Evolutionary conservation across 2,888 invertebrate species (phyloP).

Genomic region (Rhaphigaster nebulosa): DNA sequence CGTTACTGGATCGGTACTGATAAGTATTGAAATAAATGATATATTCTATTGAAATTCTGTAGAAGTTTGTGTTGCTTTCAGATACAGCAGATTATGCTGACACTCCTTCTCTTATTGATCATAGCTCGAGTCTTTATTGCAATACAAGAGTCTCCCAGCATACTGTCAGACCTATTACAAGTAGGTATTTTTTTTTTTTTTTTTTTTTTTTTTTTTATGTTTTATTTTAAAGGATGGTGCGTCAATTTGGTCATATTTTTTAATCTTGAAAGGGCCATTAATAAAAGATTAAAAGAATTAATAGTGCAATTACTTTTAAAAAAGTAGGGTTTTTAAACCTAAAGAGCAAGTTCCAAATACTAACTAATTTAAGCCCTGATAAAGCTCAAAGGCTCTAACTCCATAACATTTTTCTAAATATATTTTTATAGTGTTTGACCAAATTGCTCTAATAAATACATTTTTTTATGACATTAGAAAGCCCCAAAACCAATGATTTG

Average conservation of each 20-base stretch:
- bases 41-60: slow-evolving; percentile 1
- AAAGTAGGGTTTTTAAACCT: background rate
- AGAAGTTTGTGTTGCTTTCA: slow-evolving; percentile 55
- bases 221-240: background rate
- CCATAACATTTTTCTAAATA: too few relatives aligned
- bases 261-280: background rate
- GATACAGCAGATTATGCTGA: slow-evolving; percentile 63
- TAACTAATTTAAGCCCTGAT: too few relatives aligned
- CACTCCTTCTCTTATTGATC: slow-evolving; percentile 61
- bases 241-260: background rate
- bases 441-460: too few relatives aligned
- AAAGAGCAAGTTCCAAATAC: background rate
- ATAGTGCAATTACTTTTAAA: background rate
- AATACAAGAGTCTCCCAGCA: slow-evolving; percentile 64
- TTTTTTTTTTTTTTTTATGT: background rate
- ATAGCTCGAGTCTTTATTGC: slow-evolving; percentile 63
- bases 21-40: background rate
- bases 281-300: background rate
- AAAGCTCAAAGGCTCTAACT: too few relatives aligned
- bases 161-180: slow-evolving; percentile 63
- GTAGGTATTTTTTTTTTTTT: slow-evolving; percentile 51
- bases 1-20: background rate
- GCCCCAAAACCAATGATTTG: too few relatives aligned
- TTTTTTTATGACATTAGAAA: too few relatives aligned
- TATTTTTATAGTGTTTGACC: too few relatives aligned